Percentiles rank a stretch among this genome's conserved stretches.
Conservation (phyloP, 2,113 vertebrate species). For the Colius striatus region DNA sequence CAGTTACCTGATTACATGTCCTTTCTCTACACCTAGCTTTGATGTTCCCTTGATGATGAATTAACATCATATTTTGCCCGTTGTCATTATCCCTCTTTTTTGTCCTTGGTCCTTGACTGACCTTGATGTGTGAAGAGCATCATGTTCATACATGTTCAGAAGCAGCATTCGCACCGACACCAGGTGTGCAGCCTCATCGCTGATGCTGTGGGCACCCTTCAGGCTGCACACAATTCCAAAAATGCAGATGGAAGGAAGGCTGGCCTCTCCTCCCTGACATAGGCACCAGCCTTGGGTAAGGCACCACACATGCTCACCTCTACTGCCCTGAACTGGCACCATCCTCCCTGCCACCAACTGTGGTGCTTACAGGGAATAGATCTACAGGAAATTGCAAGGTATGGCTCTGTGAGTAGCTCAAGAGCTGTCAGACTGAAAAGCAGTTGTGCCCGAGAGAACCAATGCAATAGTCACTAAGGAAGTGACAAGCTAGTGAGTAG, state of each 20-base stretch:
- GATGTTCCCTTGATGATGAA: fast-evolving
- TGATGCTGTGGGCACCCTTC: fast-evolving
- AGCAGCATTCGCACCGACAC: fast-evolving
- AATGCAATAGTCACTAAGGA: fast-evolving
- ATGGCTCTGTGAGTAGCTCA: no score
- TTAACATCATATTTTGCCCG: fast-evolving
- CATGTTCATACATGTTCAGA: fast-evolving
- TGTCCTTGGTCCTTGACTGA: not conserved
- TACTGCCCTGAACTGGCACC: fast-evolving
- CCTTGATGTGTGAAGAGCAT: fast-evolving
- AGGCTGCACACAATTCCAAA: fast-evolving
- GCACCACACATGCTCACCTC: fast-evolving
- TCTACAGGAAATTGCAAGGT: fast-evolving
- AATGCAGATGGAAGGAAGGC: fast-evolving
- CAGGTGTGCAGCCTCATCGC: fast-evolving
- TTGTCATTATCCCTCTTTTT: fast-evolving
- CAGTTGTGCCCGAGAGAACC: fast-evolving
- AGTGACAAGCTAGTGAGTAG: not conserved
- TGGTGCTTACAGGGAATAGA: fast-evolving
- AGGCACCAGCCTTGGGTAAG: fast-evolving
- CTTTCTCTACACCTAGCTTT: fast-evolving
- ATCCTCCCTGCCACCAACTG: not conserved
- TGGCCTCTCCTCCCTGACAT: no score
- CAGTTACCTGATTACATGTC: fast-evolving
- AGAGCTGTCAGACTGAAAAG: not conserved